Base-by-base conservation (phyloP, 2,888 invertebrate species). In the Oasisia sp. region DNA sequence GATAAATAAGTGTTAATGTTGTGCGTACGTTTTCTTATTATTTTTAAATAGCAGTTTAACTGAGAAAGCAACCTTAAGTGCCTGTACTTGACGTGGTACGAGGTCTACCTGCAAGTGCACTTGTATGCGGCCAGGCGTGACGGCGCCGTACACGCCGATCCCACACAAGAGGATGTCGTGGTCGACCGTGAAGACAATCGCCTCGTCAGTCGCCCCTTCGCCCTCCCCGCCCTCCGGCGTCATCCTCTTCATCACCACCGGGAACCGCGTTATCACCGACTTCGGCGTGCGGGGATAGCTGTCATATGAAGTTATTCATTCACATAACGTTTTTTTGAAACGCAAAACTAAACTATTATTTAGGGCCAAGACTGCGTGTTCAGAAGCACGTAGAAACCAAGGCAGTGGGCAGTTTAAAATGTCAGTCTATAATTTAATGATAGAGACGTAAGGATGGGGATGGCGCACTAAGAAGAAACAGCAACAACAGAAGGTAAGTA, bases 141-240 rank as follows among this genome's bases (percentile, higher is more conserved):
- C 7, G 27, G 74, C 91, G n/a, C 93, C 93, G 91, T 93, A 93
- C n/a, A 93, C 50, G 56, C 90, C 92, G 38, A 93, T 91, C 44
- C 92, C 93, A 19, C 92, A 91, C 50, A 93, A 14, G 19, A 92
- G 74, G 32, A 93, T 92, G 27, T 92, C 92, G 89, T 45, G 32
- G 89, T 93, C 92, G 32, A 44, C 90, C 27, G 56, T 90, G 89
- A 93, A 92, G n/a, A 90, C 74, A n/a, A 93, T 89, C 32, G 93
- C 92, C 38, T 93, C 93, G 44, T 92, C 91, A 8, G 92, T 91
- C 27, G 91, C 9, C 1, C 50, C 50, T 9, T 50, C 50, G 50
- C 14, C 50, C 12, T 50, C 50, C 9, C 14, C 12, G 9, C 9
- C 92, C 38, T 93, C 92, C 12, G 91, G 90, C n/a, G 92, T 91